Evolutionary conservation across 2,888 invertebrate species (phyloP).

Genomic region (Heliothis peltigera): DNA sequence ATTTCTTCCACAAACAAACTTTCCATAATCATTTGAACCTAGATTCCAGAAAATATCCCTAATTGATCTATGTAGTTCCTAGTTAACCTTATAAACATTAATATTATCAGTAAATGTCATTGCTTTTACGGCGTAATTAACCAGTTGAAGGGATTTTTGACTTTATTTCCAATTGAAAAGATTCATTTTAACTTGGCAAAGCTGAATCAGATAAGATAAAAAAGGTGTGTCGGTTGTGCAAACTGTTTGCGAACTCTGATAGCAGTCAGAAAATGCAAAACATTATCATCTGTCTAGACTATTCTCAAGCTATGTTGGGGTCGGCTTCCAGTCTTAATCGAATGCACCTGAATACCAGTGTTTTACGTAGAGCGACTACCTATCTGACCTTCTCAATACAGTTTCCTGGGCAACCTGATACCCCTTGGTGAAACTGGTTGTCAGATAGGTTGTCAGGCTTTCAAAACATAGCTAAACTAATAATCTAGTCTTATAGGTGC

Average conservation of each 20-base stretch:
- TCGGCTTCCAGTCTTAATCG: no score
- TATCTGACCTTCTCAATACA: no score
- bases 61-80: conserved; percentile 38
- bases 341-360: no score
- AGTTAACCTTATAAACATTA: conserved; percentile 28
- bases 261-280: background rate
- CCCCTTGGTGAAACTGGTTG: no score
- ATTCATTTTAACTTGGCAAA: conserved; percentile 14
- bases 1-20: conserved; percentile 14
- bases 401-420: no score
- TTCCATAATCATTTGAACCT: conserved; percentile 16
- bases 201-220: conserved; percentile 38
- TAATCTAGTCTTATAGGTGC: background rate
- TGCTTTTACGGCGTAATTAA: conserved; percentile 27
- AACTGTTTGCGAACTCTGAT: conserved; percentile 33
- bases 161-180: background rate
- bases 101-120: conserved; percentile 23
- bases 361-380: no score
- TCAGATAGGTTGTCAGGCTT: no score
- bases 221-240: conserved; percentile 45
- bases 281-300: no score
- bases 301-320: no score
- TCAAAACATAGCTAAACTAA: background rate
- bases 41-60: conserved; percentile 19
- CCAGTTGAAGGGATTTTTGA: background rate